A percentile compares a stretch with the other conserved stretches of the same genome.
These are phyloP conservation scores for Anser cygnoides DNA, from an alignment of 2,113 vertebrate species.

Conservation along the genomic window DNA sequence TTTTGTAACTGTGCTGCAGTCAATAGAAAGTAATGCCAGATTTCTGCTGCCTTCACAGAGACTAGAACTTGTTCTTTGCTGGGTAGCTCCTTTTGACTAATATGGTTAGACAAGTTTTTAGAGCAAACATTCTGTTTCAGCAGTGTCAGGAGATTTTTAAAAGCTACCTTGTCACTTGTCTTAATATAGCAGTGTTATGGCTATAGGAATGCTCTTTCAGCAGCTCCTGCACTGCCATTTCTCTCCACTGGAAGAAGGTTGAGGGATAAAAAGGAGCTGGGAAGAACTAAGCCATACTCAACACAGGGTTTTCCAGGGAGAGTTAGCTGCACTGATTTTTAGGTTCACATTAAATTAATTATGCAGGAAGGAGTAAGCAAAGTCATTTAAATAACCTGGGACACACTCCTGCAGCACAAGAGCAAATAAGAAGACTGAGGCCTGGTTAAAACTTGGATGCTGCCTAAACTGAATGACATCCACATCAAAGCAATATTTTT, in stretches of 20 bases:
- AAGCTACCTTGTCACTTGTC: constrained; percentile 3
- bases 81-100: background rate
- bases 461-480: background rate
- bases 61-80: background rate
- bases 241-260: background rate
- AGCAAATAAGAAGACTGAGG: background rate
- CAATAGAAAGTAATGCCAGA: background rate
- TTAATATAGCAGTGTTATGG: background rate
- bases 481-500: background rate
- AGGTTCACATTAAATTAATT: background rate
- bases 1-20: background rate
- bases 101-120: constrained; percentile 25
- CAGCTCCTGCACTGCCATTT: background rate
- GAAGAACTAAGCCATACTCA: background rate
- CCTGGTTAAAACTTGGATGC: background rate
- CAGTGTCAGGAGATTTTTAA: constrained; percentile 17
- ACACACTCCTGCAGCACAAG: background rate
- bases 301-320: background rate
- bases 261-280: background rate
- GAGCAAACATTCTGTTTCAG: constrained; percentile 15
- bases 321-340: background rate
- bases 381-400: background rate
- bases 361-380: background rate
- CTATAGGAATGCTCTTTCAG: background rate
- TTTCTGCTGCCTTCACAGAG: constrained; percentile 10